Evolutionary conservation across 2,888 invertebrate species (phyloP).

Genomic region (Drosophila mimica): DNA sequence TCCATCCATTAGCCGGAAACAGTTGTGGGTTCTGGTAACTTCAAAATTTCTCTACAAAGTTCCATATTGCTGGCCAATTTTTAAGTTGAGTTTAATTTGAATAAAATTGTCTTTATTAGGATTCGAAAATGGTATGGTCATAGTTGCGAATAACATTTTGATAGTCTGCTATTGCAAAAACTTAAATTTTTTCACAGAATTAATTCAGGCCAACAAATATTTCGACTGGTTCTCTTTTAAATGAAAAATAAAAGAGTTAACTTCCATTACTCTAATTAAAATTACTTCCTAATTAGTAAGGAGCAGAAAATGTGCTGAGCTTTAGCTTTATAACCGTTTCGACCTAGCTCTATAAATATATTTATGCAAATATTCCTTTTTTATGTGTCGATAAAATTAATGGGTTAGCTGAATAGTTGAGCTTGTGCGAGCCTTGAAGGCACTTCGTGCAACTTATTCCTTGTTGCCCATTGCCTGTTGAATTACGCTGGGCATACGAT

Average conservation of each 20-base stretch:
- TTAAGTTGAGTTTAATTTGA: not conserved
- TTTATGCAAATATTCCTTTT: not conserved
- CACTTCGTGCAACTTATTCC: constrained; percentile 8
- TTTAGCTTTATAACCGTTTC: not conserved
- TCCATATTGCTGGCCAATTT: not conserved
- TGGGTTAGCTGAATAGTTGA: constrained; percentile 3
- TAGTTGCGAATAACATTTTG: not conserved
- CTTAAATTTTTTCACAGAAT: not conserved
- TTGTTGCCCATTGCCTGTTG: constrained; percentile 15
- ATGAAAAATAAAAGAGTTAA: not conserved
- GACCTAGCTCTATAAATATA: not conserved
- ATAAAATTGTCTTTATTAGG: not conserved
- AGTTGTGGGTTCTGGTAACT: not conserved
- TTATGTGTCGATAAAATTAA: constrained; percentile 5
- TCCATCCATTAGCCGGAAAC: not conserved
- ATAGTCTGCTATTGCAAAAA: no score
- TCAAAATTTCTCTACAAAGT: not conserved
- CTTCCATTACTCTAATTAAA: constrained; percentile 6
- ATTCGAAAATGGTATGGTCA: not conserved
- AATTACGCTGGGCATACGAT: constrained; percentile 23
- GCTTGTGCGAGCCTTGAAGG: not conserved
- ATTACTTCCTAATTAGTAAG: constrained; percentile 19
- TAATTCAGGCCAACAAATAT: not conserved
- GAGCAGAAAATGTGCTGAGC: constrained; percentile 3
- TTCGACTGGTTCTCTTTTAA: not conserved